A percentile compares a stretch with the other conserved stretches of the same genome.
Conservation (phyloP, 2,888 invertebrate species). For the Philereme vetulata region DNA sequence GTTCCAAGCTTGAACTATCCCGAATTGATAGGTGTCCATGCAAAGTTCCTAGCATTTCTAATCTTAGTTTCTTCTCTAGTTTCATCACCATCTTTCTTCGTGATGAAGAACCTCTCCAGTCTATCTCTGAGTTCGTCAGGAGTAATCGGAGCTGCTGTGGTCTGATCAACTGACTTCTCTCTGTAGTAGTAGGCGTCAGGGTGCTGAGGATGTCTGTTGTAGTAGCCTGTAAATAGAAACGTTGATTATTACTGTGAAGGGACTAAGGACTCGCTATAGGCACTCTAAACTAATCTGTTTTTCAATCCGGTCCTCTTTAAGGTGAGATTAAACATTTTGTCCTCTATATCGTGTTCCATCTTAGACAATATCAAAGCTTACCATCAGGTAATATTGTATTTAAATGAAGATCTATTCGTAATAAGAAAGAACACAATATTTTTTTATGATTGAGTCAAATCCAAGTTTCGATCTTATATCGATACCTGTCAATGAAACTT, state of each 20-base stretch:
- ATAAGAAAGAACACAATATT: too few species aligned
- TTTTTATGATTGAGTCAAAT: too few species aligned
- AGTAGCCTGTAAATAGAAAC: conserved; percentile 57
- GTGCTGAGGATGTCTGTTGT: conserved; percentile 62
- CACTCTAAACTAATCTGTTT: too few species aligned
- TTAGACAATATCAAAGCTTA: too few species aligned
- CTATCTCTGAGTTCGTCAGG: conserved; percentile 81
- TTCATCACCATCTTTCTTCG: conserved; percentile 63
- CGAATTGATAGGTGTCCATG: conserved; percentile 73
- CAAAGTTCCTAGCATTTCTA: conserved; percentile 70
- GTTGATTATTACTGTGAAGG: background rate
- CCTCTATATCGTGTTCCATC: too few species aligned
- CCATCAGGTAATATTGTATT: too few species aligned
- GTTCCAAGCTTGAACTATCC: conserved; percentile 44
- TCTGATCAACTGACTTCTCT: conserved; percentile 63
- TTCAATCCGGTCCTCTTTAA: too few species aligned
- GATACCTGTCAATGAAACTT: too few species aligned
- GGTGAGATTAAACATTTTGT: too few species aligned
- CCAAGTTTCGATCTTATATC: too few species aligned
- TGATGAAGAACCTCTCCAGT: conserved; percentile 76
- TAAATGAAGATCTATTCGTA: too few species aligned
- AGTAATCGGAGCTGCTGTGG: conserved; percentile 72
- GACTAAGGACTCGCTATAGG: too few species aligned
- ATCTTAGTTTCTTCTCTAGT: conserved; percentile 59
- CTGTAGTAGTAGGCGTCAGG: conserved; percentile 60